Evolutionary conservation across 2,797 vertebrate species (phyloP).

Genomic region (Loris lydekkerianus): DNA sequence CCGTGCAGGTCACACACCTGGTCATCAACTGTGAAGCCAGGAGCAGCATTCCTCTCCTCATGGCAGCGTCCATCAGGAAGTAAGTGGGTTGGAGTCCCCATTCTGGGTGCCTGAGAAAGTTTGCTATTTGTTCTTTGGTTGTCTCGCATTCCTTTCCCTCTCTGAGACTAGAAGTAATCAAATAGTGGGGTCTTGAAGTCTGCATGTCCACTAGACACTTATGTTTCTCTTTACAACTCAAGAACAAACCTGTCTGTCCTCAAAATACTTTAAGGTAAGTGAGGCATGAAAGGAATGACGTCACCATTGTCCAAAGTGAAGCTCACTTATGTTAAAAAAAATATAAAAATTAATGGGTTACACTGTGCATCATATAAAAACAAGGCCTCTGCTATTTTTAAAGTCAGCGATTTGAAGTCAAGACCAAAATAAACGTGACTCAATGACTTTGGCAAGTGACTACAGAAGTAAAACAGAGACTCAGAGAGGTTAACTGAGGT

Average conservation of each 20-base stretch:
- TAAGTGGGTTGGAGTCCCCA: background rate
- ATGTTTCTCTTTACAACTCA: background rate
- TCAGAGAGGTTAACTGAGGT: background rate
- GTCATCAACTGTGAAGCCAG: background rate
- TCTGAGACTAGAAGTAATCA: background rate
- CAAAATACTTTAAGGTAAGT: background rate
- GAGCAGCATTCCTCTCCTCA: background rate
- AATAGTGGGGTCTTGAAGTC: background rate
- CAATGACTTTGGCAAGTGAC: background rate
- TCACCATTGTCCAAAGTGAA: constrained; percentile 7
- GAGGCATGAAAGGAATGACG: background rate
- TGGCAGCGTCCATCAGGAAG: background rate
- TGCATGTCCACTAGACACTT: background rate
- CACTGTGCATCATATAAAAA: constrained; percentile 3
- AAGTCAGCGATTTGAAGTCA: background rate
- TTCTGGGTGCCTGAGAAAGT: background rate
- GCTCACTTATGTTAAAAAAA: background rate
- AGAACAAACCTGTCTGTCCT: background rate
- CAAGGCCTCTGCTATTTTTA: constrained; percentile 31
- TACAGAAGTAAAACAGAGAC: background rate
- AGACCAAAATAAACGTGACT: constrained; percentile 11
- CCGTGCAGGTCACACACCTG: too few species aligned
- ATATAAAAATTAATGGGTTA: background rate
- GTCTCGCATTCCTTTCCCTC: background rate
- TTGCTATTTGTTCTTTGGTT: background rate